Evolutionary conservation across 2,888 invertebrate genomes (phyloP), one percentile per base, ranked within the genome.

Genomic region (Formica aserva): DNA sequence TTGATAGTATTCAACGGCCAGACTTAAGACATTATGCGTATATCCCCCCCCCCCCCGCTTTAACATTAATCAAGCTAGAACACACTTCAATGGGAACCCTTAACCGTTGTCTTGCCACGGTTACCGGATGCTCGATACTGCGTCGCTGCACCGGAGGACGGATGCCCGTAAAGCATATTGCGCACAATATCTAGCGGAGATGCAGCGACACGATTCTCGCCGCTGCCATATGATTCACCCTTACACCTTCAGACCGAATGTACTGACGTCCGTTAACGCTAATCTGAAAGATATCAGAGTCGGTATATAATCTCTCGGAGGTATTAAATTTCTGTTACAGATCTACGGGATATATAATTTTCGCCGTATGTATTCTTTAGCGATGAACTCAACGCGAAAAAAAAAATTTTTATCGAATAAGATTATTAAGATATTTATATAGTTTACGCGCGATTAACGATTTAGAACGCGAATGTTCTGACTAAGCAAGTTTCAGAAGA

Each of bases 91-190:
- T 65, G 62, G 76, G 66, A 78, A 83, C 67, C 38, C 71, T 82
- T 62, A 65, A 63, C 78, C n/a, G 71, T 41, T 41, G 35, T 57
- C 60, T 77, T 63, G 63, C 66, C 55, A 57, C 83, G 75, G 57
- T 60, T 55, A 71, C 69, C 78, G 86, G 81, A 86, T 85, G 78
- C 66, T 18, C 71, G 67, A 83, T 82, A 52, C 81, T 38, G 32
- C 60, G 82, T 22, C 35, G 38, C 41, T 32, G 74, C 29, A 41
- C 55, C 67, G 67, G 71, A 52, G 69, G 66, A 83, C 87, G 88
- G 88, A 88, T 85, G 83, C 80, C 75, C 74, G 85, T 86, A 89
- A 86, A 89, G 85, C 88, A 65, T 85, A 84, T 72, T 45, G 85
- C 82, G 82, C 83, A 88, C 85, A 87, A 87, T 72, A 38, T 85